Percentiles rank a stretch among this genome's conserved stretches.
Conservation (phyloP, 2,113 vertebrate species). For the pig (Sus scrofa) region DNA sequence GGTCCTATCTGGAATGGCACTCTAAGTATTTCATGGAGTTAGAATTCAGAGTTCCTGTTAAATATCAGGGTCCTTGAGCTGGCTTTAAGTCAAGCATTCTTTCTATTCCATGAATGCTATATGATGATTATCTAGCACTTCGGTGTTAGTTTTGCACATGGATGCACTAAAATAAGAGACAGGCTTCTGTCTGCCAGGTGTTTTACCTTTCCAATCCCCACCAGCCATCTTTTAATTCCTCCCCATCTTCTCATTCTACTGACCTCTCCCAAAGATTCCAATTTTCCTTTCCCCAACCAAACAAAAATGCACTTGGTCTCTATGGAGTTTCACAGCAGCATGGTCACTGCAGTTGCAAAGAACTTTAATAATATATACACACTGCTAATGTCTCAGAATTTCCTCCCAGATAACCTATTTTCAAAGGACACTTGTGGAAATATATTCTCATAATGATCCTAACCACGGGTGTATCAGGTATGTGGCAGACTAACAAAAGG, state of each 20-base stretch:
- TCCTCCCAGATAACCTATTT: slow-evolving; percentile 1
- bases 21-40: neutral
- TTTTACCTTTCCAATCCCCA: neutral
- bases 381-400: neutral
- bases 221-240: neutral
- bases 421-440: neutral
- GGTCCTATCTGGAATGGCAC: neutral
- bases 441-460: slow-evolving; percentile 18
- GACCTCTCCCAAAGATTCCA: neutral
- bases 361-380: neutral
- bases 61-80: neutral
- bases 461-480: neutral
- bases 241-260: neutral
- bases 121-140: neutral
- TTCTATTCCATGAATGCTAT: neutral
- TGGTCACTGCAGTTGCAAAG: neutral
- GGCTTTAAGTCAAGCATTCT: neutral
- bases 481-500: neutral
- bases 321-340: neutral
- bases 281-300: neutral
- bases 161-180: neutral
- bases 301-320: neutral
- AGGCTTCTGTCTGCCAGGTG: rapidly evolving
- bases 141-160: neutral
- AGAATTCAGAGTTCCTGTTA: neutral